phyloP scores from a whole-genome alignment of 1,140 invertebrate genomes.

The Drosophila simulans region DNA sequence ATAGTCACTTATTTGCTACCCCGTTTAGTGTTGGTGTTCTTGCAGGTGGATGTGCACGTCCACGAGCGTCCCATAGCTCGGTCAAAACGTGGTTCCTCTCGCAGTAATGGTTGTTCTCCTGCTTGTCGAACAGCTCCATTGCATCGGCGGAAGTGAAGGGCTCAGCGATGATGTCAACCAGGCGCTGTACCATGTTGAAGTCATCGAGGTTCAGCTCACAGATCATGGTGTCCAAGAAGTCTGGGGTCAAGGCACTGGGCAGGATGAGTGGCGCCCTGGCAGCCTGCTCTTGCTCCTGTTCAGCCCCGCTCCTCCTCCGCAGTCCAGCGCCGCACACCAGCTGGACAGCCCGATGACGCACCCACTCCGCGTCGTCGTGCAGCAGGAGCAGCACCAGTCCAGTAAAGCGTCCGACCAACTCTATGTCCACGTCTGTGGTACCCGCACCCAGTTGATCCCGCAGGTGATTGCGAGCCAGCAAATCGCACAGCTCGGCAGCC shows the following conservation, averaged over 20 bases:
- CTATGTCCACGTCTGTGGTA: slow-evolving; percentile 1
- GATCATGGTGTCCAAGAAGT: slow-evolving; percentile 30
- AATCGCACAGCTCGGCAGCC: slow-evolving; percentile 32
- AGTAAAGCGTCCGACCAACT: slow-evolving; percentile 48
- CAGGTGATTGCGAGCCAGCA: neutral
- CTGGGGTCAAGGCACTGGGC: slow-evolving; percentile 39
- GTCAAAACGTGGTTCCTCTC: slow-evolving; percentile 35
- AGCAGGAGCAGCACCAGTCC: slow-evolving; percentile 62
- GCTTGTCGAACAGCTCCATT: slow-evolving; percentile 71
- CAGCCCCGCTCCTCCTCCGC: neutral
- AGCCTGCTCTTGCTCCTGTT: neutral
- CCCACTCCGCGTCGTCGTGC: slow-evolving; percentile 69
- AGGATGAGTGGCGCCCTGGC: slow-evolving; percentile 18
- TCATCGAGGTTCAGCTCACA: neutral
- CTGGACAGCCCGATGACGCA: slow-evolving; percentile 58
- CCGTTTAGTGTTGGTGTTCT: too few relatives aligned
- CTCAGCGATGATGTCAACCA: slow-evolving; percentile 58
- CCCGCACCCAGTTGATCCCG: neutral
- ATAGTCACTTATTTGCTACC: too few relatives aligned
- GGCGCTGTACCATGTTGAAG: slow-evolving; percentile 34
- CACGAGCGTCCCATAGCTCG: too few relatives aligned
- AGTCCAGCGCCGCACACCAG: slow-evolving; percentile 33
- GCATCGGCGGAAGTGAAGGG: slow-evolving; percentile 20
- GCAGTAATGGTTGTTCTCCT: slow-evolving; percentile 70
- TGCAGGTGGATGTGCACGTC: too few relatives aligned